A percentile compares a stretch with the other conserved stretches of the same genome.
Evolutionary conservation across 2,888 invertebrate genomes (phyloP).

Genomic region (Dryadula phaetusa): DNA sequence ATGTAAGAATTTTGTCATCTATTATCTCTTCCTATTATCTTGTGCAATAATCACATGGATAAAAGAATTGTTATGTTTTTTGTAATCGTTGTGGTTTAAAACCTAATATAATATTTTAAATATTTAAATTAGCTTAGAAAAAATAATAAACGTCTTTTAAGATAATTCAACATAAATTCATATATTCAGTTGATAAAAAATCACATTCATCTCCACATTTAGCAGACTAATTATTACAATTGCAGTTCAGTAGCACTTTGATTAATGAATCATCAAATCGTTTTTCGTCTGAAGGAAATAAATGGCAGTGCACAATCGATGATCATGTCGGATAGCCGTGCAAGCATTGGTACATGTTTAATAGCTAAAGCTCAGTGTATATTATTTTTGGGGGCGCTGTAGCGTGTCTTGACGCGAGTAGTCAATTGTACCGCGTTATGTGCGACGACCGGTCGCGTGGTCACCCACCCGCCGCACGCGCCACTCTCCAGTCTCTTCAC

Average conservation of each 20-base stretch:
- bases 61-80: background rate
- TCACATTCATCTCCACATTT: background rate
- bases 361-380: constrained; percentile 55
- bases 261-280: constrained; percentile 73
- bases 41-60: background rate
- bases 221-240: constrained; percentile 28
- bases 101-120: no score
- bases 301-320: constrained; percentile 72
- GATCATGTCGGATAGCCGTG: constrained; percentile 58
- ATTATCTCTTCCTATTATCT: constrained; percentile 4
- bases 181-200: no score
- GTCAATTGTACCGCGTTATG: constrained; percentile 72
- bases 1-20: constrained; percentile 13
- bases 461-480: constrained; percentile 51
- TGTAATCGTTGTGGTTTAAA: background rate
- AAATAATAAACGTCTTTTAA: no score
- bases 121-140: no score
- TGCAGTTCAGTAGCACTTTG: constrained; percentile 35
- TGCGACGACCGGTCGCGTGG: constrained; percentile 63
- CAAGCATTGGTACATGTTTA: constrained; percentile 40
- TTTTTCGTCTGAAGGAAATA: constrained; percentile 68
- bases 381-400: constrained; percentile 63
- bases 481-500: constrained; percentile 49
- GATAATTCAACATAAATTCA: no score
- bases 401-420: constrained; percentile 54